Percentiles rank a stretch among this genome's conserved stretches.
Conservation (phyloP, 1,140 invertebrate species). For the Pseudomyrmex pallidus region DNA sequence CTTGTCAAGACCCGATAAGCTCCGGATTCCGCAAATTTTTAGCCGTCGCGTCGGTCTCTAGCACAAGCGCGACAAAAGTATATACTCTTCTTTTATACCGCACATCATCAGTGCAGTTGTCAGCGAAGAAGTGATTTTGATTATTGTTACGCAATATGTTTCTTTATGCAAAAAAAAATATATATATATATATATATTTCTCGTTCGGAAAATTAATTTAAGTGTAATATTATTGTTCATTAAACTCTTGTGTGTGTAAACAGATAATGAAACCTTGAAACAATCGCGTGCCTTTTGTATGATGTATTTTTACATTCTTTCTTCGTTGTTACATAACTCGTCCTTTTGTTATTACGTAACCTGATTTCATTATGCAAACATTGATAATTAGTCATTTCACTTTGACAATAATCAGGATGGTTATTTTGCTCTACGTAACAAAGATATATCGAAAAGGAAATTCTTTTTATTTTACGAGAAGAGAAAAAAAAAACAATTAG, state of each 20-base stretch:
- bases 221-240: too few species aligned
- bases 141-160: not conserved
- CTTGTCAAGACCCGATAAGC: slow-evolving; percentile 1
- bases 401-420: not conserved
- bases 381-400: slow-evolving; percentile 15
- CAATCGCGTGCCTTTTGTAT: not conserved
- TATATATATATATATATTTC: too few species aligned
- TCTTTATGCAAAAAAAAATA: too few species aligned
- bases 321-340: slow-evolving; percentile 2
- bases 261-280: too few species aligned
- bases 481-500: too few species aligned
- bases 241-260: too few species aligned
- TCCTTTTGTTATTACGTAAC: not conserved
- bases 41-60: not conserved
- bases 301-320: slow-evolving; percentile 18
- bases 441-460: not conserved
- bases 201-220: too few species aligned
- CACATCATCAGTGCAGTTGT: not conserved
- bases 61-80: slow-evolving; percentile 12
- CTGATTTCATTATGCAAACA: not conserved
- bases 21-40: slow-evolving; percentile 33
- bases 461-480: not conserved
- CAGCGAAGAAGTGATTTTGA: not conserved
- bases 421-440: not conserved
- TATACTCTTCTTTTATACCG: not conserved